Base-by-base conservation (phyloP, 2,888 invertebrate species). In the Eremobia ochroleuca region DNA sequence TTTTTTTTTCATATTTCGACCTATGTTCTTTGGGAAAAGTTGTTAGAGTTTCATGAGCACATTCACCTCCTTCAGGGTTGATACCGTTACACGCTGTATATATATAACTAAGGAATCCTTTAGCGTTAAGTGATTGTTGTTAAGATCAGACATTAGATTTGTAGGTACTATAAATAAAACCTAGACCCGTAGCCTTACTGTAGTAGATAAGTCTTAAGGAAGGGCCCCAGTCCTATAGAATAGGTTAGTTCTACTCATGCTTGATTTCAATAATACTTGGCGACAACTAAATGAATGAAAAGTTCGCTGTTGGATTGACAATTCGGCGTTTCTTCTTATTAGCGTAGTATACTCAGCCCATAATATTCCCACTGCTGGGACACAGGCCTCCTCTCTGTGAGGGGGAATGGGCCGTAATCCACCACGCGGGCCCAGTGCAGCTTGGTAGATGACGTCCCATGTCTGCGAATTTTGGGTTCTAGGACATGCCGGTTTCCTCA, bases 181-280 rank as follows among this genome's bases (percentile, higher is more conserved):
- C 66, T 85, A 87, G 76, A 85, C 78, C 85, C 77, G 81, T 88
- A 89, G 88, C 88, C 90, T 89, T 88, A 86, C 75, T 34, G 62
- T 86, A 82, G 64, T 76, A 70, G 34, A 4, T 62, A 64, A 75
- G 66, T 86, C 69, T 18, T 82, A 76, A 78, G 66, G 15, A 74
- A 72, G 74, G 73, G 72, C 77, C 65, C 71, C 70, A 75, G 79
- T 78, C 84, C 87, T 72, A 34, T 76, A 76, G 59, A 37, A 55
- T 49, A 77, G 11, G 15, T 70, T 34, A 64, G 64, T 49, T 75
- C 66, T 31, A 72, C 9, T 65, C 43, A 68, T 59, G 9, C 2
- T 25, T 25, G 1, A 18, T 40, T n/a, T n/a, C n/a, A 68, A n/a
- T 34, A 34, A 15, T 4, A 68, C 18, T 43, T 6, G 2, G 25